Evolutionary conservation across 2,797 vertebrate genomes (phyloP), one percentile per base, ranked within the genome.

Genomic region (Fratercula arctica): DNA sequence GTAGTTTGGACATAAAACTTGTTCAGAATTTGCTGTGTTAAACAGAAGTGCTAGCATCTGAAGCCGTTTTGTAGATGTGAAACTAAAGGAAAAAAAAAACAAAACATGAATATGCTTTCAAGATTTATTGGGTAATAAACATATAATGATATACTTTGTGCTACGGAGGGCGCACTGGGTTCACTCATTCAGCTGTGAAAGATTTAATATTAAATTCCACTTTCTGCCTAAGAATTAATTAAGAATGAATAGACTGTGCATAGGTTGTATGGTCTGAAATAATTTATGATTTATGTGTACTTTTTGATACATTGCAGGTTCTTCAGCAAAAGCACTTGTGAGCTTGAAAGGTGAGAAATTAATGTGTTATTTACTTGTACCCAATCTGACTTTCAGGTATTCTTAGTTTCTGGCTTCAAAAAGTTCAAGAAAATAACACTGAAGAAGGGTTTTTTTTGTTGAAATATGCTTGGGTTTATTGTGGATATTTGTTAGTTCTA

Each of bases 241-340:
- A 89, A 79, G 72, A 79, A 74, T 85, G 28, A 78, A 19, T 92
- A 85, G 82, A 59, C 31, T 48, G 28, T 90, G 54, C 48, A 35
- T 61, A 57, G 48, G 16, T 39, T 92, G 39, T 50, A 25, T 75
- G 31, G 10, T 89, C 78, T 95, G 56, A 90, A 92, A 88, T 74
- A 90, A 21, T 67, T 87, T 92, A 11, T n/a, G n/a, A 90, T 90
- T 89, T 78, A 96, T 91, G 67, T 89, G 88, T 51, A 84, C 84
- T 95, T 97, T 93, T 94, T 95, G 69, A 89, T 89, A 50, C 94
- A 94, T 97, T 98, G 56, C 96, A 99, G 99, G 99, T 98, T 99
- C 99, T 96, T 99, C 99, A 76, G 99, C 99, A 95, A 99, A 99
- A 98, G 99, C 99, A 75, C 99, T 99, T 87, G 99, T 99, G 97